Evolutionary conservation across 1,140 invertebrate genomes (phyloP), one percentile per base, ranked within the genome.

Genomic region (Thaumatotibia leucotreta): DNA sequence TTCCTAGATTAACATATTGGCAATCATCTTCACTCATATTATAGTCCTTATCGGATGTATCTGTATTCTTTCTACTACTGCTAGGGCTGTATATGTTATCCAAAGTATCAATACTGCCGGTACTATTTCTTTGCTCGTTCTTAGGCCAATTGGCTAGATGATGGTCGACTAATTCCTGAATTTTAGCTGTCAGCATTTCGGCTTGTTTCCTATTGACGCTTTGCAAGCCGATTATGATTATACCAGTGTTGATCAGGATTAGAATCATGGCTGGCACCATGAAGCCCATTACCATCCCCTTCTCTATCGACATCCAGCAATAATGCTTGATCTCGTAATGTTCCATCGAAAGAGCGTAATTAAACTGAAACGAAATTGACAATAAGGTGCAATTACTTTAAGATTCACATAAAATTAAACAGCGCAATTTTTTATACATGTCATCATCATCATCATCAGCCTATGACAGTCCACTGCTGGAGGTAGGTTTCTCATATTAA

Each of bases 261-360:
- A 95, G 81, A 23, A 93, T 81, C 72, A 93, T 94, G 0, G 94
- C 92, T 20, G 95, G 95, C 14, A 94, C 85, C 92, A 95, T 94
- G 72, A 95, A 95, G 20, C 95, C 94, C 70, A 95, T 86, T 4
- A 95, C 91, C 94, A 95, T 95, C 3, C 94, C 94, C 77, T 94
- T 93, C 78, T 94, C 93, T 23, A 95, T 93, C 0, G 94, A 95
- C 91, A 95, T 94, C 93, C 94, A 95, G 79, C 95, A 95, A 74
- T 94, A 95, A 70, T 92, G 92, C 66, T 92, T 93, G 2, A 93
- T 94, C 86, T 95, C 94, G 76, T 95, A 95, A 58, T 94, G 94
- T 67, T 93, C 86, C 67, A 94, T 93, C 32, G 94, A 93, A 8
- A 93, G 76, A 1, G 92, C 88, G 71, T 93, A 94, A 65, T 93